These are phyloP conservation scores for Serilophus lunatus DNA, from an alignment of 2,113 vertebrate species.

Conservation along the genomic window DNA sequence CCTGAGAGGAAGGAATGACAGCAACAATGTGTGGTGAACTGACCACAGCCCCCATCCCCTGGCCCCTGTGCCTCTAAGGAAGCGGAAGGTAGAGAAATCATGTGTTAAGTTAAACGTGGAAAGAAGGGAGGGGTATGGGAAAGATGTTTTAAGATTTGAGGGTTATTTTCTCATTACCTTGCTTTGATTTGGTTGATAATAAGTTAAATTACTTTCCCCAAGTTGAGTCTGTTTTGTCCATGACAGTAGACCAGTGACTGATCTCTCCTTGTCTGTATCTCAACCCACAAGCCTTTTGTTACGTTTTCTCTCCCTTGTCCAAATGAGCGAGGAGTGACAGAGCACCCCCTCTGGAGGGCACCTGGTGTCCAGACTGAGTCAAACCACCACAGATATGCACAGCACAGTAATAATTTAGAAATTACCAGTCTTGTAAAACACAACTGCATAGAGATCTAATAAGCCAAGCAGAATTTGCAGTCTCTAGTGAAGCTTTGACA, in stretches of 20 bases:
- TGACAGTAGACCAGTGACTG: background rate
- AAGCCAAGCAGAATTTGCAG: background rate
- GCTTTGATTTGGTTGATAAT: background rate
- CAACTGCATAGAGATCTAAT: background rate
- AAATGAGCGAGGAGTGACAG: background rate
- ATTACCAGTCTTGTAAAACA: background rate
- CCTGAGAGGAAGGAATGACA: background rate
- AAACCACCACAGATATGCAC: background rate
- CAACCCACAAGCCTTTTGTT: fast-evolving
- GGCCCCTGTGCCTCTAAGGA: background rate
- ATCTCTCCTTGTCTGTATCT: background rate
- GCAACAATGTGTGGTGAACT: background rate
- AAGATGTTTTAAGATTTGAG: background rate
- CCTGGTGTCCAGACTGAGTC: background rate
- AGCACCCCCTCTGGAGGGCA: background rate
- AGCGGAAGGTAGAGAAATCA: background rate
- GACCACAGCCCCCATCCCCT: background rate
- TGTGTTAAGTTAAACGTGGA: background rate
- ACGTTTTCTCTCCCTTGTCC: background rate
- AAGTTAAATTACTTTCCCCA: background rate
- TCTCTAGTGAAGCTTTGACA: background rate
- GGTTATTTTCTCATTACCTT: background rate
- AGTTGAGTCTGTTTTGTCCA: background rate
- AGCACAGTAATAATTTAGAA: background rate
- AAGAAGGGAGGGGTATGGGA: background rate